Evolutionary conservation across 2,888 invertebrate genomes (phyloP).

Genomic region (Clitarchus hookeri): DNA sequence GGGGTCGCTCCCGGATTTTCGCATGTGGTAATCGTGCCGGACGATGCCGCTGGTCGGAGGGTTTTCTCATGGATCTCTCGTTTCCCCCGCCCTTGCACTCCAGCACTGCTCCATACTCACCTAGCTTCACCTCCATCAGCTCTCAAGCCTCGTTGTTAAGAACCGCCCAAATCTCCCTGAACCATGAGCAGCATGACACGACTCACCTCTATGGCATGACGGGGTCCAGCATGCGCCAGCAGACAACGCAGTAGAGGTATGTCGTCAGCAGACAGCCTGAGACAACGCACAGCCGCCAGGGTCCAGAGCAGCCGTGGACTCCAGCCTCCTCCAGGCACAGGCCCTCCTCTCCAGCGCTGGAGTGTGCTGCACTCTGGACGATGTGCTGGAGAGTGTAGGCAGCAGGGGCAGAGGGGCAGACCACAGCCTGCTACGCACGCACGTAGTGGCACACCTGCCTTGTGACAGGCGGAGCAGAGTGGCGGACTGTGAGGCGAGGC

Average conservation of each 20-base stretch:
- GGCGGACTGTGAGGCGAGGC: constrained; percentile 58
- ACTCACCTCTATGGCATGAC: constrained; percentile 64
- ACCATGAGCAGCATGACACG: no score
- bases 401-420: constrained; percentile 59
- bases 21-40: no score
- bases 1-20: no score
- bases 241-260: constrained; percentile 58
- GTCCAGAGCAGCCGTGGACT: constrained; percentile 53
- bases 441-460: constrained; percentile 18
- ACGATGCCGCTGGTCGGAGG: no score
- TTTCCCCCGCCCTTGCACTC: no score
- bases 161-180: no score
- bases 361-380: constrained; percentile 24
- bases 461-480: constrained; percentile 64
- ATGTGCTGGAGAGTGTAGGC: background rate
- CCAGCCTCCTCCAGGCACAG: constrained; percentile 46
- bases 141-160: no score
- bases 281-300: constrained; percentile 56
- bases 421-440: constrained; percentile 59
- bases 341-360: constrained; percentile 37
- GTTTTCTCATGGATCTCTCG: no score
- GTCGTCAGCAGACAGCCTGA: constrained; percentile 56
- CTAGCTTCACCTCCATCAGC: no score
- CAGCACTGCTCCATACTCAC: no score
- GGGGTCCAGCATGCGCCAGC: constrained; percentile 60